Conservation (phyloP, 1,140 invertebrate species). For the Hyphantria cunea region DNA sequence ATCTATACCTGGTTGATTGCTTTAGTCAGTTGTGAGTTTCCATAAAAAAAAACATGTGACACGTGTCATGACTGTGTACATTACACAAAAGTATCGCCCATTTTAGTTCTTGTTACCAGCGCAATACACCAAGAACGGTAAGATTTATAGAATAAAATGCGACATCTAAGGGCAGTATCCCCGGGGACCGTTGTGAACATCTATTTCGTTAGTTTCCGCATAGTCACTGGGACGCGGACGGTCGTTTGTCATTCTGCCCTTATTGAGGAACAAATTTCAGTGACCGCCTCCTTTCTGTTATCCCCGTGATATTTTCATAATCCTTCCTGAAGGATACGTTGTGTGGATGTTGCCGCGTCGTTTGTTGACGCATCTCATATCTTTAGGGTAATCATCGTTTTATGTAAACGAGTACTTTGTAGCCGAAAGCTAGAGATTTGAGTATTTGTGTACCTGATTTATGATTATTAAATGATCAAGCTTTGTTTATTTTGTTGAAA, state of each 20-base stretch:
- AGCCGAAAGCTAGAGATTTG: background rate
- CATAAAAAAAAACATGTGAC: background rate
- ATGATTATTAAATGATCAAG: background rate
- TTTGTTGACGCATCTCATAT: conserved; percentile 24
- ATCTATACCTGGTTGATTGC: too few species aligned
- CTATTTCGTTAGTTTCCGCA: conserved; percentile 53
- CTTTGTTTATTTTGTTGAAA: too few species aligned
- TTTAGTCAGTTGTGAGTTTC: background rate
- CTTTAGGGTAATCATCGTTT: conserved; percentile 19
- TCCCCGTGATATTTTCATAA: conserved; percentile 59
- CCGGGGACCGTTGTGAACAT: conserved; percentile 37
- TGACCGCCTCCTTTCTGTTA: conserved; percentile 49
- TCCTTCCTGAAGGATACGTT: conserved; percentile 40
- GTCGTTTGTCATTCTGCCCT: conserved; percentile 60
- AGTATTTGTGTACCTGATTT: background rate
- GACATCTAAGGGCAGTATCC: conserved; percentile 22
- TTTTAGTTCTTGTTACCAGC: conserved; percentile 5
- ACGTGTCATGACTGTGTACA: background rate
- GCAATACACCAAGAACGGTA: conserved; percentile 18
- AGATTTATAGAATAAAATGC: conserved; percentile 48
- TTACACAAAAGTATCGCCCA: background rate
- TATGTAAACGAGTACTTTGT: background rate
- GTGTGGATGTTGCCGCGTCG: conserved; percentile 12
- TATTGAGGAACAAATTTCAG: conserved; percentile 58
- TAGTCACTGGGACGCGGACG: conserved; percentile 44